These are phyloP conservation scores for Sinopyrophorus schimmeli DNA, from an alignment of 2,888 invertebrate species.

Conservation along the genomic window DNA sequence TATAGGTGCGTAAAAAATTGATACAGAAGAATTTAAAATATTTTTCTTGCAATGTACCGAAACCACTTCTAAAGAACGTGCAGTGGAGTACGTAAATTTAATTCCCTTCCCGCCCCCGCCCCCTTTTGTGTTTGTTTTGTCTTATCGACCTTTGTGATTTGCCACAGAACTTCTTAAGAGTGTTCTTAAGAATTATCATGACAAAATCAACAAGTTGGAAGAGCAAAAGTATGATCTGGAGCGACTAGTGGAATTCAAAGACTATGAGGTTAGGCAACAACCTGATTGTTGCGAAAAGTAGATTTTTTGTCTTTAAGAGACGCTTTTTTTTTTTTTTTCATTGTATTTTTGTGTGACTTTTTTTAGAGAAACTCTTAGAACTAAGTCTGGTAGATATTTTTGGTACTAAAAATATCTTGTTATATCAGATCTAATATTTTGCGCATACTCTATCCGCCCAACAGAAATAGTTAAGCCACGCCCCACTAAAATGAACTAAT, in stretches of 20 bases:
- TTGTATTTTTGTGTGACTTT: too few relatives aligned
- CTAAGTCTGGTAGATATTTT: too few relatives aligned
- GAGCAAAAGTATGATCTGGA: conserved; percentile 98
- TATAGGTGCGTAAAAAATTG: too few relatives aligned
- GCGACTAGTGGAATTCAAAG: conserved; percentile 97
- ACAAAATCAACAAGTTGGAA: conserved; percentile 86
- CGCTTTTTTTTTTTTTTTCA: not conserved
- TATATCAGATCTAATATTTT: too few relatives aligned
- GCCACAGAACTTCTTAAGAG: conserved; percentile 71
- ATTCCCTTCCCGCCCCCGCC: too few relatives aligned
- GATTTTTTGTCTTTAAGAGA: not conserved
- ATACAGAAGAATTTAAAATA: not conserved
- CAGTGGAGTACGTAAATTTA: conserved; percentile 6
- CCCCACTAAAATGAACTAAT: too few relatives aligned
- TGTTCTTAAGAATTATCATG: conserved; percentile 83
- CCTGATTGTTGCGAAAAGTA: too few relatives aligned
- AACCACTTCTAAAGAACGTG: not conserved
- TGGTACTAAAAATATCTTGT: too few relatives aligned
- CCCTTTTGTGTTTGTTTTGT: too few relatives aligned
- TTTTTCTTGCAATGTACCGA: conserved; percentile 15
- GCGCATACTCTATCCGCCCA: too few relatives aligned
- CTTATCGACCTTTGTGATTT: conserved; percentile 36
- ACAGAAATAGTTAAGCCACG: too few relatives aligned
- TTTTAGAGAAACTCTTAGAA: too few relatives aligned
- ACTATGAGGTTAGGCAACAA: conserved; percentile 90